phyloP scores from a whole-genome alignment of 2,888 invertebrate genomes.

The Ypsolopha sequella region DNA sequence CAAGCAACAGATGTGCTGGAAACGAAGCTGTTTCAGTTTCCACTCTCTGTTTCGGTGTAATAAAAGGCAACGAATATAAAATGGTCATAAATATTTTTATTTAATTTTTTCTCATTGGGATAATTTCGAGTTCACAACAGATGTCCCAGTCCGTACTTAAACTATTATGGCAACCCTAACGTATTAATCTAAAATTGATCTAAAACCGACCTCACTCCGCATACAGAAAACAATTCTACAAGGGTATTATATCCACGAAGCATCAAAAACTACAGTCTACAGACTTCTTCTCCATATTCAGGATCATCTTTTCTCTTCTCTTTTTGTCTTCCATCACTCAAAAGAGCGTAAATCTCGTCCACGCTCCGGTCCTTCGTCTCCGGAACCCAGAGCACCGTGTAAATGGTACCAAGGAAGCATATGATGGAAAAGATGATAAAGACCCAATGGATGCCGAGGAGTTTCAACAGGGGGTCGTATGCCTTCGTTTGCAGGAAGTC shows the following conservation, averaged over 20 bases:
- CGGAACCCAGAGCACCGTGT: constrained; percentile 57
- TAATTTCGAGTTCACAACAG: no score
- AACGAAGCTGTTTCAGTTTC: no score
- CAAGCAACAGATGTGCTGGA: no score
- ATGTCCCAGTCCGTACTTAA: no score
- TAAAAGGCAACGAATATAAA: no score
- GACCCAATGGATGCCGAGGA: constrained; percentile 61
- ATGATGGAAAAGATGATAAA: constrained; percentile 56
- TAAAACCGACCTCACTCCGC: not conserved
- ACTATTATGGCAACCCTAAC: no score
- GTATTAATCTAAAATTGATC: not conserved
- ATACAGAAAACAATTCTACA: not conserved
- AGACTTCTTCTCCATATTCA: constrained; percentile 40
- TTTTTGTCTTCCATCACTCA: constrained; percentile 45
- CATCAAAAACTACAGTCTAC: constrained; percentile 33
- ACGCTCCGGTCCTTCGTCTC: constrained; percentile 55
- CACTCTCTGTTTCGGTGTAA: no score
- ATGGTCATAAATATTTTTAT: no score
- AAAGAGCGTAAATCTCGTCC: constrained; percentile 51
- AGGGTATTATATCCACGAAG: not conserved
- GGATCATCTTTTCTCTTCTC: constrained; percentile 44
- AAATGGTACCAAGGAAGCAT: constrained; percentile 53
- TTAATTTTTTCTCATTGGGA: no score
- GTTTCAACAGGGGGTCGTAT: constrained; percentile 53
- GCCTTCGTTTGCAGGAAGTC: constrained; percentile 61